These are phyloP conservation scores for Struthio camelus DNA, from an alignment of 2,113 vertebrate genomes.

Conservation along the genomic window DNA sequence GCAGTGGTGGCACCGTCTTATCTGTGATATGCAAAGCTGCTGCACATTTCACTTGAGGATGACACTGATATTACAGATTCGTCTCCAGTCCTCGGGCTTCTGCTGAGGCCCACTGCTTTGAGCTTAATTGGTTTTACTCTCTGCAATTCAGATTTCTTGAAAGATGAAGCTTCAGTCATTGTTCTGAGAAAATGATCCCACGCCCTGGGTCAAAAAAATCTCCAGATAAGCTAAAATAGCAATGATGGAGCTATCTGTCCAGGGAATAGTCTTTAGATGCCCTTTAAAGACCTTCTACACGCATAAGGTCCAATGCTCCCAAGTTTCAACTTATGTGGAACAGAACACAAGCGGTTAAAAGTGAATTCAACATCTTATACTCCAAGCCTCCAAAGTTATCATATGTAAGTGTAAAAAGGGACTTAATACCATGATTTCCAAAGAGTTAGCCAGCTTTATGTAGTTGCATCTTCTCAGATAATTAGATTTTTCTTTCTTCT, in stretches of 20 bases:
- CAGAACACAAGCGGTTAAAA: not conserved
- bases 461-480: not conserved
- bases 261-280: not conserved
- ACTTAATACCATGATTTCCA: not conserved
- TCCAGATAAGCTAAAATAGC: not conserved
- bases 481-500: not conserved
- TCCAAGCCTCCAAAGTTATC: not conserved
- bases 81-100: not conserved
- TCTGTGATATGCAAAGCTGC: not conserved
- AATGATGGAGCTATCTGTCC: not conserved
- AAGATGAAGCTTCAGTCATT: not conserved
- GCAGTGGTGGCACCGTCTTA: not conserved
- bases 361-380: not conserved
- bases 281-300: not conserved
- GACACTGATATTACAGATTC: not conserved
- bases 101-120: not conserved
- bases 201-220: not conserved
- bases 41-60: not conserved
- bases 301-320: not conserved
- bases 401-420: not conserved
- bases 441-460: not conserved
- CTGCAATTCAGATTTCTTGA: not conserved
- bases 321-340: not conserved
- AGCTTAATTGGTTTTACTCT: not conserved
- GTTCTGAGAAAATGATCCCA: not conserved